Conservation (phyloP, 2,888 invertebrate species). For the Ectemnius cavifrons region DNA sequence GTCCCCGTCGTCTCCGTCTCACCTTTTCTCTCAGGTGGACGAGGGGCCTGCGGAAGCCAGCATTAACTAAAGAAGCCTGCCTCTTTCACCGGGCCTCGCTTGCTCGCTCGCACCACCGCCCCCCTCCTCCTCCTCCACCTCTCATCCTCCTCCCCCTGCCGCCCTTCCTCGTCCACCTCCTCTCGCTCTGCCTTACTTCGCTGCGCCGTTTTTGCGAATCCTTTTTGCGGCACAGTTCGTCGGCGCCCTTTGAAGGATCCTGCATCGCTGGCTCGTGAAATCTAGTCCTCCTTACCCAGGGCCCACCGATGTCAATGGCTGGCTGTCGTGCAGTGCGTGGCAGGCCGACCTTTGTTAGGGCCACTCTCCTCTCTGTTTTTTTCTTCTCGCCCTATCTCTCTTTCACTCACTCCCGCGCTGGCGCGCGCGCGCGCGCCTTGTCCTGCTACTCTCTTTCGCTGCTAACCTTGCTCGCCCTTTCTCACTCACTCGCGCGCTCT, state of each 20-base stretch:
- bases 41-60: slow-evolving; percentile 57
- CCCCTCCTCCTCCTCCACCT: slow-evolving; percentile 15
- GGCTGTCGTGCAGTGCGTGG: slow-evolving; percentile 61
- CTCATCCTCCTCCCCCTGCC: slow-evolving; percentile 32
- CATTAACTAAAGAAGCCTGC: slow-evolving; percentile 53
- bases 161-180: slow-evolving; percentile 27
- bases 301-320: slow-evolving; percentile 75
- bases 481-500: slow-evolving; percentile 10
- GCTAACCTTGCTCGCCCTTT: slow-evolving; percentile 4
- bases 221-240: slow-evolving; percentile 68
- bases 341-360: slow-evolving; percentile 65
- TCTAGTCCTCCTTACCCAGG: slow-evolving; percentile 75
- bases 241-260: slow-evolving; percentile 76
- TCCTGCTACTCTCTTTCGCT: slow-evolving; percentile 46
- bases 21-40: slow-evolving; percentile 33
- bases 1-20: slow-evolving; percentile 19
- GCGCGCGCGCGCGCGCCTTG: neutral
- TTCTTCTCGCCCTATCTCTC: slow-evolving; percentile 20
- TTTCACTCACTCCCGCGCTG: slow-evolving; percentile 18
- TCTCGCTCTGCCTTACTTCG: slow-evolving; percentile 29
- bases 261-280: slow-evolving; percentile 77
- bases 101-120: slow-evolving; percentile 29
- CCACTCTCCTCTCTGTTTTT: slow-evolving; percentile 55
- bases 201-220: slow-evolving; percentile 64
- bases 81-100: slow-evolving; percentile 44